A percentile compares a stretch with the other conserved stretches of the same genome.
These are phyloP conservation scores for Augochlora pura DNA, from an alignment of 1,140 invertebrate genomes.

Conservation along the genomic window DNA sequence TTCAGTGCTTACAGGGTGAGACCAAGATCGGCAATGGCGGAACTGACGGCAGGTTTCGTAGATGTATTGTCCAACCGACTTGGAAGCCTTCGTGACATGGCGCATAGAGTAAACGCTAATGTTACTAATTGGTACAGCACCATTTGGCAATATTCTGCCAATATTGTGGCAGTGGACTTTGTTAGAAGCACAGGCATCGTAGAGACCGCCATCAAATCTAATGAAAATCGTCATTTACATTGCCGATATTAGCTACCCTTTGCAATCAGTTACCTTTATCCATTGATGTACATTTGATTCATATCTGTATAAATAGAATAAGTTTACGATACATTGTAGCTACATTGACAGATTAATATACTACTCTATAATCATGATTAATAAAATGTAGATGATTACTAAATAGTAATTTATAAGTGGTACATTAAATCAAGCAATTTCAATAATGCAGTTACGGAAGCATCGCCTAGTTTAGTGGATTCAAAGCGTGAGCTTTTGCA, in stretches of 20 bases:
- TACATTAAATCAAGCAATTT: not conserved
- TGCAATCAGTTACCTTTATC: not conserved
- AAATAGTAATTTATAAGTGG: no score
- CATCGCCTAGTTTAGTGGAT: not conserved
- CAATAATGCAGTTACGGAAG: not conserved
- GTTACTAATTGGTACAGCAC: conserved; percentile 82
- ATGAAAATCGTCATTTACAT: conserved; percentile 67
- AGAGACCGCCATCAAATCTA: conserved; percentile 82
- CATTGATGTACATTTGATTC: no score
- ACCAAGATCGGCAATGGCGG: conserved; percentile 84
- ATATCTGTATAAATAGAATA: no score
- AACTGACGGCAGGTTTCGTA: conserved; percentile 82
- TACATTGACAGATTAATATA: no score
- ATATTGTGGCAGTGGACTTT: conserved; percentile 84
- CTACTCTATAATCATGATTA: no score
- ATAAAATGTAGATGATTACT: no score
- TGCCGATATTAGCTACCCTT: conserved; percentile 32
- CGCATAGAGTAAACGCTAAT: conserved; percentile 82
- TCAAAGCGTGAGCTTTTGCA: not conserved
- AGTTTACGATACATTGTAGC: no score
- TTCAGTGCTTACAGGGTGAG: conserved; percentile 39
- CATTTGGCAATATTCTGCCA: conserved; percentile 80
- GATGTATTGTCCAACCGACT: conserved; percentile 81
- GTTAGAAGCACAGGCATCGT: conserved; percentile 82
- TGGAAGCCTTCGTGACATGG: conserved; percentile 81